Conservation (phyloP, 2,113 vertebrate genomes). For the Vulpes lagopus region DNA sequence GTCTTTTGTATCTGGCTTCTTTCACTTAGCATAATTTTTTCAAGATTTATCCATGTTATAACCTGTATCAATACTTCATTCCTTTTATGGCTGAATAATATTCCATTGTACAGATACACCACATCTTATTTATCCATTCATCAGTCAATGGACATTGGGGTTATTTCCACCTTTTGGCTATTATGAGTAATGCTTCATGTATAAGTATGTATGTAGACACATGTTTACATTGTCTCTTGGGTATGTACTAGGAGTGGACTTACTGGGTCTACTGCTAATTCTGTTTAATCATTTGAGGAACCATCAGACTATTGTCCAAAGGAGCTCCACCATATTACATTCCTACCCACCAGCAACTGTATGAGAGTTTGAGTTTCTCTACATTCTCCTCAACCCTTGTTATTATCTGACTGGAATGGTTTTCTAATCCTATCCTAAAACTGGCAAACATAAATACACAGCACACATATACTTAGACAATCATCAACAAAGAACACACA, state of each 20-base stretch:
- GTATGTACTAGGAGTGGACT: not conserved
- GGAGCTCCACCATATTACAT: not conserved
- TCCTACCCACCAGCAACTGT: not conserved
- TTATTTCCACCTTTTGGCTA: not conserved
- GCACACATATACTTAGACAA: not conserved
- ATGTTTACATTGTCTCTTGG: not conserved
- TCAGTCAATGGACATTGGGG: not conserved
- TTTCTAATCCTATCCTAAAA: constrained; percentile 15
- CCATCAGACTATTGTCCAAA: not conserved
- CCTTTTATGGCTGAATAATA: constrained; percentile 5
- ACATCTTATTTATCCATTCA: not conserved
- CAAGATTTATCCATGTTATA: not conserved
- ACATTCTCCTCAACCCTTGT: not conserved
- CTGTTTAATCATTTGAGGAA: not conserved
- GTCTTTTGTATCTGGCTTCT: not conserved
- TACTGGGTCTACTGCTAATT: not conserved
- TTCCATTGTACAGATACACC: not conserved
- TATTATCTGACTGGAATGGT: not conserved
- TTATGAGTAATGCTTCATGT: not conserved
- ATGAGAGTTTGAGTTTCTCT: not conserved
- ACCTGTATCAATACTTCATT: not conserved
- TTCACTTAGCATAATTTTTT: constrained; percentile 24
- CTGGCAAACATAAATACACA: not conserved
- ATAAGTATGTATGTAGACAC: not conserved
- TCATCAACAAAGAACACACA: not conserved